Evolutionary conservation across 2,888 invertebrate genomes (phyloP), one percentile per base, ranked within the genome.

Genomic region (Tinea pellionella): DNA sequence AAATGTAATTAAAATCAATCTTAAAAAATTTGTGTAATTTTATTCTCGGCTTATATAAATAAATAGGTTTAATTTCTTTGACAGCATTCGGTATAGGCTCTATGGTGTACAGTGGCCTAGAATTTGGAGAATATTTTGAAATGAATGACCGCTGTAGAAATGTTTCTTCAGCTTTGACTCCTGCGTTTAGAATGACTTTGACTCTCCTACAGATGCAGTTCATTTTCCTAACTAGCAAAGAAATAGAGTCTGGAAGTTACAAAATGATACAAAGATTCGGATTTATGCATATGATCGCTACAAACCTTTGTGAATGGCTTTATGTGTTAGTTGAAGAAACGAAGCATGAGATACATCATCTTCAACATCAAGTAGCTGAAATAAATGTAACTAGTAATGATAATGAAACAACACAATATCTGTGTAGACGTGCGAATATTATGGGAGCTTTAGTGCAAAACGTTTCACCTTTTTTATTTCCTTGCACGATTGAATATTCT

Each of bases 251-350:
- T 67, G 90, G 91, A 16, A 85, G 88, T 55, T 91, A 91, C 70
- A 91, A 92, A 70, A 89, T 92, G 55, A 88, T 95, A 59, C 94
- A 96, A 16, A 89, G 96, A 65, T 95, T 97, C 67, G 97, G 97
- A 7, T 89, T 97, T 47, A 97, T 97, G 96, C 97, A 98, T 74
- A 92, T 96, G 92, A 91, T 97, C 59, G 97, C 96, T 0, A 95
- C 96, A 15, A 97, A 97, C 80, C 80, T 97, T 13, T 97, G 96
- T 80, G 96, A 97, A 68, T 97, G 97, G 97, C 77, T 97, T 58
- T 93, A 94, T 72, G 95, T 96, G 2, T 82, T 96, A 18, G 94
- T 96, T 0, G 93, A 94, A 72, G 96, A 96, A 75, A 96, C 96
- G 1, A 93, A 94, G 71, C 95, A 96, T 72, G 95, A 96, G 76